phyloP scores from a whole-genome alignment of 2,888 invertebrate species.

The Stenchaetothrips biformis region DNA sequence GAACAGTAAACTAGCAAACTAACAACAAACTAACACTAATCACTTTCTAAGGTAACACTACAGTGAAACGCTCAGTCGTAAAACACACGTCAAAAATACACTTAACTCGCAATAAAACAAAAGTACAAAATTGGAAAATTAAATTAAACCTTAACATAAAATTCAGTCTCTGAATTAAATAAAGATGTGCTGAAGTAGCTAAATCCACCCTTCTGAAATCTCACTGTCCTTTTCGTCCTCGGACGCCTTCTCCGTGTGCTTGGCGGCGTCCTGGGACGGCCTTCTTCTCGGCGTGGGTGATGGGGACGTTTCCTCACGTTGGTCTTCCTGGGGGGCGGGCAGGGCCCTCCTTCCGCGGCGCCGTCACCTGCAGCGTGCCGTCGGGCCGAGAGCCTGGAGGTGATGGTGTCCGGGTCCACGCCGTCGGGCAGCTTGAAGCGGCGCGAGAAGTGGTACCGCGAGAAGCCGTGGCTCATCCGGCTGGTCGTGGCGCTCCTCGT shows the following conservation, averaged over 20 bases:
- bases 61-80: no score
- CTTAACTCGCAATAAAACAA: no score
- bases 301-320: neutral
- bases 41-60: no score
- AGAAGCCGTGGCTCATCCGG: neutral
- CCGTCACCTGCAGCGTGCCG: conserved; percentile 44
- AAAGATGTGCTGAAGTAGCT: no score
- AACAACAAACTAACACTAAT: no score
- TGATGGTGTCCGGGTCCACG: conserved; percentile 1
- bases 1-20: no score
- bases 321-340: conserved; percentile 41
- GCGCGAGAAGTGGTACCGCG: neutral
- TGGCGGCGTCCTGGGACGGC: neutral
- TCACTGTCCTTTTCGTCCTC: neutral
- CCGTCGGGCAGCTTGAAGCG: neutral
- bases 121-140: no score
- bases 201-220: neutral
- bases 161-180: no score
- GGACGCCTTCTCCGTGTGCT: neutral
- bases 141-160: no score
- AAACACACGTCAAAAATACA: no score
- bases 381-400: conserved; percentile 37
- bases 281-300: neutral
- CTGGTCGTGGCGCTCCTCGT: neutral
- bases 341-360: conserved; percentile 44